A percentile compares a stretch with the other conserved stretches of the same genome.
Evolutionary conservation across 2,888 invertebrate species (phyloP).

Genomic region (Pandemis cinnamomeana): DNA sequence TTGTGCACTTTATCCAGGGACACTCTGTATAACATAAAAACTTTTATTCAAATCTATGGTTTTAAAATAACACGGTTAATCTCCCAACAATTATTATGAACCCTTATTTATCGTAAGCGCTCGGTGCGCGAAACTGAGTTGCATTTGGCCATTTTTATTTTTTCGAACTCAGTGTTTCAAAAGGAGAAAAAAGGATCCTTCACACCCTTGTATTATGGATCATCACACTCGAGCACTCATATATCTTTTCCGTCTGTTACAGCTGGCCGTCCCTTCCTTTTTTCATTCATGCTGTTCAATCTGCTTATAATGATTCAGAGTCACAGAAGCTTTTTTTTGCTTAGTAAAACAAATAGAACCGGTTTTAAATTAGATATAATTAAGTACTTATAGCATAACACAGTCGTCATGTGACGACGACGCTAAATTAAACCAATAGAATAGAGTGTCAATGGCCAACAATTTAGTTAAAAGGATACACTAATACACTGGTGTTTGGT

Average conservation of each 20-base stretch:
- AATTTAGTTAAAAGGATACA: too few species aligned
- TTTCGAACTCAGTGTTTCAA: background rate
- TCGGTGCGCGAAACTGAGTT: too few species aligned
- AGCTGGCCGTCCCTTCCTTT: background rate
- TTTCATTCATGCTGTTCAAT: background rate
- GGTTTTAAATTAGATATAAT: background rate
- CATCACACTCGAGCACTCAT: background rate
- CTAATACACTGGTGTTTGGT: too few species aligned
- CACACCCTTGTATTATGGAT: background rate
- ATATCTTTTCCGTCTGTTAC: conserved; percentile 1
- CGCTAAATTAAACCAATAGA: too few species aligned
- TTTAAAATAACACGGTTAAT: too few species aligned
- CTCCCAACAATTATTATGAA: too few species aligned
- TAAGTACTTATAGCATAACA: background rate
- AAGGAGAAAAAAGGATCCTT: background rate
- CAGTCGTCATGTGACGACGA: too few species aligned
- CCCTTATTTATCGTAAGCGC: too few species aligned
- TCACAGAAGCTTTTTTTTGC: background rate
- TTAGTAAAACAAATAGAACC: background rate
- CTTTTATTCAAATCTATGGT: too few species aligned
- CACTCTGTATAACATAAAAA: too few species aligned
- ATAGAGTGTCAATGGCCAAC: too few species aligned
- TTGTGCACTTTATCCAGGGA: too few species aligned
- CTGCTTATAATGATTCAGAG: background rate
- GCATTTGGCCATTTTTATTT: background rate